A percentile compares a stretch with the other conserved stretches of the same genome.
These are phyloP conservation scores for Xerus rutilus DNA, from an alignment of 2,797 vertebrate species.

Conservation along the genomic window DNA sequence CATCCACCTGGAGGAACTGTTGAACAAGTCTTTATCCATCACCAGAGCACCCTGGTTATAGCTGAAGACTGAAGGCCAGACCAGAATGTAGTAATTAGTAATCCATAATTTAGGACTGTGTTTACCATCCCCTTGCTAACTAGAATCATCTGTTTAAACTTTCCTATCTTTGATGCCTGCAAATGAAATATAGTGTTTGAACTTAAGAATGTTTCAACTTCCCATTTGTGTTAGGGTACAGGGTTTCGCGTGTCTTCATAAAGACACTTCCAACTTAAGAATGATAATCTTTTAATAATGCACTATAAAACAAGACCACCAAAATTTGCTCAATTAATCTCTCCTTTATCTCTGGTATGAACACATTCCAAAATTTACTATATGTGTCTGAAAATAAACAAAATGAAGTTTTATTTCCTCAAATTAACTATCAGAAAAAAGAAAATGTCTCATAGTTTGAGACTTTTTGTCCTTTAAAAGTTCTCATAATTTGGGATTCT, in stretches of 20 bases:
- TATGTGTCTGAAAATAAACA: neutral
- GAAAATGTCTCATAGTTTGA: neutral
- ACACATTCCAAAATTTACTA: neutral
- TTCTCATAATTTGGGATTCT: neutral
- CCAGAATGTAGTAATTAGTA: neutral
- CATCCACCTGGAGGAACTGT: neutral
- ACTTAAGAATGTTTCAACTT: constrained; percentile 36
- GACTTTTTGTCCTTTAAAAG: neutral
- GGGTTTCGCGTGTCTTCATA: neutral
- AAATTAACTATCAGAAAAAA: neutral
- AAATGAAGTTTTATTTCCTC: neutral
- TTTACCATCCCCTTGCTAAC: neutral
- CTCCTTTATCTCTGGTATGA: neutral
- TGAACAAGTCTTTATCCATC: neutral
- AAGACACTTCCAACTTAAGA: neutral
- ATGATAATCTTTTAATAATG: neutral
- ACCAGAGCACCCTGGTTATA: neutral
- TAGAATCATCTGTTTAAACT: neutral
- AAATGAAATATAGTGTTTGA: neutral
- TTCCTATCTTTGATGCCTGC: neutral
- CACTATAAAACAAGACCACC: neutral
- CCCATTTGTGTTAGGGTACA: neutral
- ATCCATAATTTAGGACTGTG: neutral
- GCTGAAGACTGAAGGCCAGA: neutral
- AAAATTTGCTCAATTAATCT: neutral